Conservation (phyloP, 2,113 vertebrate genomes). For the Trochalopteron elliotii region DNA sequence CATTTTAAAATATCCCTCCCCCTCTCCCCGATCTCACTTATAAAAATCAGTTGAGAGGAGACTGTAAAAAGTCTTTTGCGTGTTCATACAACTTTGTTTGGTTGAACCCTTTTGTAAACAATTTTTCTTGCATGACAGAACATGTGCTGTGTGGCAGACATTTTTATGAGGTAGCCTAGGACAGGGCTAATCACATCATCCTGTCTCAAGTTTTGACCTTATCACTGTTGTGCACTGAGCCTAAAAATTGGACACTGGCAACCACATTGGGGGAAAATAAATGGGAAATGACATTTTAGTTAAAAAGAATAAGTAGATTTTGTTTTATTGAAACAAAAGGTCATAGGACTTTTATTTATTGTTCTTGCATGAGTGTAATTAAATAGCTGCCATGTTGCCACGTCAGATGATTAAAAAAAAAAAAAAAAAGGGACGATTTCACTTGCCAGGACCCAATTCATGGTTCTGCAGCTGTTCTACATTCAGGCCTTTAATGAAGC, state of each 20-base stretch:
- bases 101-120: constrained; percentile 17
- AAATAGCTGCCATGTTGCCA: constrained; percentile 38
- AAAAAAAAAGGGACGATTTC: background rate
- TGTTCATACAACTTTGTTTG: background rate
- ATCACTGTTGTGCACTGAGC: constrained; percentile 66
- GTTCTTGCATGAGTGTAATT: constrained; percentile 52
- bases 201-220: constrained; percentile 65
- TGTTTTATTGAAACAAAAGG: constrained; percentile 49
- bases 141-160: constrained; percentile 29
- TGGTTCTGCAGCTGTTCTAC: constrained; percentile 46
- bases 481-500: constrained; percentile 18
- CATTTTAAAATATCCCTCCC: background rate
- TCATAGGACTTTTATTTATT: constrained; percentile 62
- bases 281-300: constrained; percentile 68
- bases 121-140: constrained; percentile 55
- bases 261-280: constrained; percentile 38
- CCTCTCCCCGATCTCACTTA: accelerated
- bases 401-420: background rate
- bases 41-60: background rate
- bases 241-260: constrained; percentile 66
- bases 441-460: background rate
- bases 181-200: constrained; percentile 61
- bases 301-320: constrained; percentile 49
- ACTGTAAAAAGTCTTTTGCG: background rate
- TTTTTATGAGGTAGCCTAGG: constrained; percentile 59